These are phyloP conservation scores for Matsumyia berberina DNA, from an alignment of 2,888 invertebrate genomes.

Conservation along the genomic window DNA sequence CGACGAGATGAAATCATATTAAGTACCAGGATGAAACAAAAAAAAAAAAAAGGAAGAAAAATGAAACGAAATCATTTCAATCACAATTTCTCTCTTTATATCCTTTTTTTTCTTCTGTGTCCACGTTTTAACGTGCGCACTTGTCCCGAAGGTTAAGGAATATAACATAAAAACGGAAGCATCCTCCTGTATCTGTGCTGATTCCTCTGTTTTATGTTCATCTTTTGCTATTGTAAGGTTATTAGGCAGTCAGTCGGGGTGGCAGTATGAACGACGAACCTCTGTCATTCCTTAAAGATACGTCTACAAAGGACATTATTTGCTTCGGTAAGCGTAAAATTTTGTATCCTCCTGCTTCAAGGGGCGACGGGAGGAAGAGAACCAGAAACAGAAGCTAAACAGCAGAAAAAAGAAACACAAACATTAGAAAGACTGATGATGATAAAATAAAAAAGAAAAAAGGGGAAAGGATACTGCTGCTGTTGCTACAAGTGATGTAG, in stretches of 20 bases:
- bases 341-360: constrained; percentile 48
- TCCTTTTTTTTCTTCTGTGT: constrained; percentile 23
- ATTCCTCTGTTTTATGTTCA: constrained; percentile 67
- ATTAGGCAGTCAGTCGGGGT: constrained; percentile 56
- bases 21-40: constrained; percentile 7
- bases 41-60: constrained; percentile 1
- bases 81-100: constrained; percentile 41
- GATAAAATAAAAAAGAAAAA: constrained; percentile 32
- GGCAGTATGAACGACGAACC: constrained; percentile 55
- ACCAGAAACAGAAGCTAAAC: constrained; percentile 58
- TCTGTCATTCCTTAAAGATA: constrained; percentile 63
- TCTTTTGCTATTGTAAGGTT: constrained; percentile 60
- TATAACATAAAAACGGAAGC: constrained; percentile 21
- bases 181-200: constrained; percentile 48
- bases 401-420: constrained; percentile 43
- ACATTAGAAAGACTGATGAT: constrained; percentile 57
- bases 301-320: constrained; percentile 74
- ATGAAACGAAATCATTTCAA: constrained; percentile 46
- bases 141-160: constrained; percentile 10
- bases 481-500: constrained; percentile 14
- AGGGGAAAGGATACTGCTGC: constrained; percentile 13
- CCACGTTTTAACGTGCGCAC: constrained; percentile 33
- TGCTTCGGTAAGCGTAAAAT: constrained; percentile 73
- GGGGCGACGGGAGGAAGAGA: not conserved
- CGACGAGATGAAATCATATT: constrained; percentile 36